Percentiles rank a stretch among this genome's conserved stretches.
These are phyloP conservation scores for Xiphydria camelus DNA, from an alignment of 2,888 invertebrate genomes.

Conservation along the genomic window DNA sequence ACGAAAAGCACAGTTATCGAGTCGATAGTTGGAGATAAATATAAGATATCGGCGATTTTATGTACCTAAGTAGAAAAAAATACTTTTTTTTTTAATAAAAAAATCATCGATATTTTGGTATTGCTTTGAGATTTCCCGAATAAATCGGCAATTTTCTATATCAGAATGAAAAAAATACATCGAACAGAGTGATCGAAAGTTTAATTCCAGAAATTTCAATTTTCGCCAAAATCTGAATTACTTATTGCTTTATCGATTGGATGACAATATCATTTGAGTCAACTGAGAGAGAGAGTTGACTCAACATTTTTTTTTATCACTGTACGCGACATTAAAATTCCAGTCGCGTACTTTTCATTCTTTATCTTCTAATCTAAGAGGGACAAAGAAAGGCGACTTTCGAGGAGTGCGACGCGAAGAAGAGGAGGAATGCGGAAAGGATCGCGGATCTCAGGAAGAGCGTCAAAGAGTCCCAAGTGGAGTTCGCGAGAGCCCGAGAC, in stretches of 20 bases:
- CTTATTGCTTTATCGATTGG: too few relatives aligned
- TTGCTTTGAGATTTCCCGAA: background rate
- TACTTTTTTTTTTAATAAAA: background rate
- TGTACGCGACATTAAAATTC: background rate
- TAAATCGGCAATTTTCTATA: constrained; percentile 1
- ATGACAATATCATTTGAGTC: background rate
- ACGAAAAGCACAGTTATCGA: too few relatives aligned
- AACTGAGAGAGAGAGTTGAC: background rate
- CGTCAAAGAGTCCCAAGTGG: constrained; percentile 66
- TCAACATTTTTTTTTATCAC: background rate
- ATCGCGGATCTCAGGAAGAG: constrained; percentile 75
- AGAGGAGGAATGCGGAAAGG: constrained; percentile 71
- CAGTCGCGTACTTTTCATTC: constrained; percentile 4
- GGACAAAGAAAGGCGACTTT: constrained; percentile 83
- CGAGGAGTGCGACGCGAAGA: constrained; percentile 78
- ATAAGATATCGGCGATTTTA: too few relatives aligned
- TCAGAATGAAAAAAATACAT: too few relatives aligned
- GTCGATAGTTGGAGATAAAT: too few relatives aligned
- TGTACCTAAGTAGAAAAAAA: background rate
- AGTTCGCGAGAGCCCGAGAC: constrained; percentile 63
- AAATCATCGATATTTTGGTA: too few relatives aligned
- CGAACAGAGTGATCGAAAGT: too few relatives aligned
- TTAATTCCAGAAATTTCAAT: too few relatives aligned
- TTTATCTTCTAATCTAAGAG: constrained; percentile 64
- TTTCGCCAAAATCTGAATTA: too few relatives aligned